Conservation (phyloP, 2,113 vertebrate genomes). For the Larimichthys polyactis region DNA sequence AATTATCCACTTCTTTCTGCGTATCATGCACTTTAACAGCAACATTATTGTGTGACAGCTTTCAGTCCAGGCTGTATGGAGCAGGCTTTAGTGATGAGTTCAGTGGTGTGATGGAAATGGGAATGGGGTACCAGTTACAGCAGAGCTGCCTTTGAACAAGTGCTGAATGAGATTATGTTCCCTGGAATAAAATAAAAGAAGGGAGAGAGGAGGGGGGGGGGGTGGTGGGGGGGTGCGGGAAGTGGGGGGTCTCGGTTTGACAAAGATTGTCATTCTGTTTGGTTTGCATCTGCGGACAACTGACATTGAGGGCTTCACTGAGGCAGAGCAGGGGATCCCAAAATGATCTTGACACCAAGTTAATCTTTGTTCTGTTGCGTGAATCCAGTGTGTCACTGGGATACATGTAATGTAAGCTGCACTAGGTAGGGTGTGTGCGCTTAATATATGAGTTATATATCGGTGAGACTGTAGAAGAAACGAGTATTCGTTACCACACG, state of each 20-base stretch:
- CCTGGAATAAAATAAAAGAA: slow-evolving; percentile 4
- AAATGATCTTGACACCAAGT: slow-evolving; percentile 34
- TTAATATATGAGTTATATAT: not conserved
- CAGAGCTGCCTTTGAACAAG: slow-evolving; percentile 24
- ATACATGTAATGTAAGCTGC: slow-evolving; percentile 20
- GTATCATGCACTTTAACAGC: slow-evolving; percentile 20
- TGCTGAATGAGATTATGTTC: slow-evolving; percentile 40
- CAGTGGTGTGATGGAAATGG: slow-evolving; percentile 25
- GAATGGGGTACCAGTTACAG: slow-evolving; percentile 6
- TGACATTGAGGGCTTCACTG: not conserved
- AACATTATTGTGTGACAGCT: slow-evolving; percentile 27
- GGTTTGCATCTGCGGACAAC: slow-evolving; percentile 19
- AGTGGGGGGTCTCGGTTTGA: not conserved
- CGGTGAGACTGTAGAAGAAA: not conserved
- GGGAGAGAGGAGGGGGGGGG: not conserved
- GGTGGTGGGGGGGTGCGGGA: no score
- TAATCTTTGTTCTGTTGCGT: slow-evolving; percentile 21
- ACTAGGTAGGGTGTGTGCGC: not conserved
- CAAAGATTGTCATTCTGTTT: slow-evolving; percentile 48
- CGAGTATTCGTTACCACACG: not conserved
- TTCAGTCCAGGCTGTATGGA: slow-evolving; percentile 3
- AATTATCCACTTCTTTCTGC: slow-evolving; percentile 46
- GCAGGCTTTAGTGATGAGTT: slow-evolving; percentile 19
- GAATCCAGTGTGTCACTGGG: not conserved
- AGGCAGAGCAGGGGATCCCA: slow-evolving; percentile 32